Base-by-base conservation (phyloP, 2,888 invertebrate genomes). In the Macaria notata region DNA sequence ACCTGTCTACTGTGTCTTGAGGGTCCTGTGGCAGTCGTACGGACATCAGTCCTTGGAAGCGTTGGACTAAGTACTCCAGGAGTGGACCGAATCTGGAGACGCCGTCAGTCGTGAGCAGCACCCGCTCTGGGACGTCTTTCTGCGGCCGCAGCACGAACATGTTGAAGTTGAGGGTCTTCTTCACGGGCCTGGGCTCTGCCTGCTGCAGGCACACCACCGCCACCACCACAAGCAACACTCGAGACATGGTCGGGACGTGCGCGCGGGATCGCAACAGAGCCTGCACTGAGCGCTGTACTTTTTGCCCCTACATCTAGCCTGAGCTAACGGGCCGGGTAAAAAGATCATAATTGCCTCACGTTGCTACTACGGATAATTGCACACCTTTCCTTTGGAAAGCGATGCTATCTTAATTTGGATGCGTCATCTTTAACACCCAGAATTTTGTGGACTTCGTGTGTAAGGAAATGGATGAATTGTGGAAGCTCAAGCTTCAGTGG, bases 21-120 rank as follows among this genome's bases (percentile, higher is more conserved):
- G 94, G 92, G 3, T 50, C 93, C 65, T 92, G 92, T 31, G 94
- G 92, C 51, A 93, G 83, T 69, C 94, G 94, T n/a, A 94, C 93
- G 0, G 95, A 95, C 84, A 94, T 94, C 67, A 94, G 91, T 0
- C 94, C 92, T 81, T 95, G 95, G 52, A 95, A 92, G 47, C 94
- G 92, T 74, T 95, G 95, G 4, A 95, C 92, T 43, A 95, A 77
- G 66, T 93, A 93, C 73, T 95, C 95, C 62, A 95, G 77, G 49
- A 95, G 81, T 0, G 94, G 94, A 4, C 95, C 95, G 75, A 95
- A 94, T 72, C 93, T 88, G 1, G 92, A 93, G 1, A 90, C 74
- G 0, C 88, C 88, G 39, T 88, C 85, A 0, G 87, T 86, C 0
- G 86, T 74, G 9, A 83, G 63, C 7, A 86, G 68, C 36, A 88